Base-by-base conservation (phyloP, 2,888 invertebrate species). In the Strigamia transsilvanica region DNA sequence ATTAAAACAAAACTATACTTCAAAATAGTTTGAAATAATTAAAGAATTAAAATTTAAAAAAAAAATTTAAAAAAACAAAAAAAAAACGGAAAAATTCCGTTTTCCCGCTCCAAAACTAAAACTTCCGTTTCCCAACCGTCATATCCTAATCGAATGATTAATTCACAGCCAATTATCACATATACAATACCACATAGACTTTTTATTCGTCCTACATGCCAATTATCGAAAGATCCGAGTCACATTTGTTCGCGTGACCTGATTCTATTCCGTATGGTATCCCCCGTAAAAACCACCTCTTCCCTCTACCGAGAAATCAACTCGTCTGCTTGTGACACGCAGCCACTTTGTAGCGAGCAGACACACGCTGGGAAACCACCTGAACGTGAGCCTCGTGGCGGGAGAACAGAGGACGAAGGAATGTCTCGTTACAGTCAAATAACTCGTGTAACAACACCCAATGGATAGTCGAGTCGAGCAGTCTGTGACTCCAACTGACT, bases 301-400 rank as follows among this genome's bases (percentile, higher is more conserved):
- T 18, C 56, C 56, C n/a, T 18, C 0, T 4, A 13, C 9, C 56
- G 9, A 4, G 18, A 56, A 56, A 56, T 56, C 56, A 18, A 56
- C 56, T 56, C 56, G 56, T 18, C 56, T 18, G n/a, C 56, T 56
- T 0, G 18, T 56, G 56, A 56, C 56, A 56, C 56, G 56, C 56
- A 56, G 56, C 56, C 56, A 56, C 56, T 56, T 56, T 56, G 56
- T 56, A 56, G 56, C 56, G 56, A 56, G 18, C 56, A 56, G 56
- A 56, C 56, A 56, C 56, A n/a, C 56, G 56, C 56, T 56, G 77
- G 27, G 18, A 38, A 27, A 34, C 77, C 77, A 77, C 34, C 77
- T 32, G 34, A 77, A 77, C 77, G 77, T n/a, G n/a, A 23, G 27
- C 34, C 77, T 32, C 32, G 77, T 77, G 32, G 77, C 13, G 38